Base-by-base conservation (phyloP, 2,888 invertebrate species). In the Drosophila antonietae region DNA sequence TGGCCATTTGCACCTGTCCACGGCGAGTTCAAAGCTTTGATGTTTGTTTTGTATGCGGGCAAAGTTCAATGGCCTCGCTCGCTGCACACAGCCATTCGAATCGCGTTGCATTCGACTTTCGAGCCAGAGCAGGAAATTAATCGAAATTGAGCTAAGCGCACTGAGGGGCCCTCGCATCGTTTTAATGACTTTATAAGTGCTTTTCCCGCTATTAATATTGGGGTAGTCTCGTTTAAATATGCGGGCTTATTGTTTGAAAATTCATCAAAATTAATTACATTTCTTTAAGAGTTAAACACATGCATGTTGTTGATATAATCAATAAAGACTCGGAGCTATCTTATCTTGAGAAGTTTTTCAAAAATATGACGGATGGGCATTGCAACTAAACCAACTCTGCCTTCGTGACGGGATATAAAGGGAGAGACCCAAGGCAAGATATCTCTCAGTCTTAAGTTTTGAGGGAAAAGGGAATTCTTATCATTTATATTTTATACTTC, bases 1-100 rank as follows among this genome's bases (percentile, higher is more conserved):
- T 41, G 61, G 41, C 67, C 49, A 55, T 78, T 89, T 89, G 88
- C 84, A 85, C 89, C 84, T 85, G 89, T 72, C 77, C 72, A 55
- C 74, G 81, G 58, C 46, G 60, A 66, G 70, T 60, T 80, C 57
- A 80, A 69, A 77, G 81, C 73, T 69, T 88, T 70, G 73, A 53
- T 74, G 71, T 67, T 66, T 68, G 73, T 60, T 68, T 75, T 72
- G 28, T 64, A 67, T 70, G 67, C 66, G 80, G 67, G 52, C 55
- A 28, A 2, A 72, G 83, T 88, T 83, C 83, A 83, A 83, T 68
- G 83, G 37, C 89, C 23, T 4, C 23, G 39, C 69, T 33, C 83
- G 39, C 69, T 33, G 35, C 47, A 47, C 59, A 62, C 74, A 74
- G 18, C 68, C 47, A 46, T 57, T 60, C 35, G 33, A 28, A 43